These are phyloP conservation scores for Vimba vimba DNA, from an alignment of 2,113 vertebrate genomes.

Conservation along the genomic window DNA sequence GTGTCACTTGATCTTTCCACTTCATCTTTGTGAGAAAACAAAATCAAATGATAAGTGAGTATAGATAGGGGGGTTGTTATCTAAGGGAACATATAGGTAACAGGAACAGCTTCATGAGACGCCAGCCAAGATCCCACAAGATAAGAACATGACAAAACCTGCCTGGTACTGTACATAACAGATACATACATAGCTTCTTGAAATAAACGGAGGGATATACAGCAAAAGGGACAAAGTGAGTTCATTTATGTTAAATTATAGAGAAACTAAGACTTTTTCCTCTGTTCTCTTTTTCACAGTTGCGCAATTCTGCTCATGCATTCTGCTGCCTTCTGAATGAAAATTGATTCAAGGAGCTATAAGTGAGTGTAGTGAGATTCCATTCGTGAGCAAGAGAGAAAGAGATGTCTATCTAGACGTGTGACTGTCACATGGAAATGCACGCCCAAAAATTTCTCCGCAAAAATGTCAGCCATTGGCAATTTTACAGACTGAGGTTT, in stretches of 20 bases:
- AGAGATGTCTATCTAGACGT: constrained; percentile 43
- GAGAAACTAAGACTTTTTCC: not conserved
- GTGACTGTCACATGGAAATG: constrained; percentile 41
- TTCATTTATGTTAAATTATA: not conserved
- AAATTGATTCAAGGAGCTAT: not conserved
- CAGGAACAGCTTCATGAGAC: constrained; percentile 48
- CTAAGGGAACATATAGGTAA: constrained; percentile 42
- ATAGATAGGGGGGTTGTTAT: constrained; percentile 3
- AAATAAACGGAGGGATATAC: not conserved
- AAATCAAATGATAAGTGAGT: constrained; percentile 63
- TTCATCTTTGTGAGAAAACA: constrained; percentile 70
- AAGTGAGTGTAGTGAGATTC: constrained; percentile 19
- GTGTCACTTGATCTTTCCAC: constrained; percentile 64
- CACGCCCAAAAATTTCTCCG: not conserved
- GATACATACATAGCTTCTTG: not conserved
- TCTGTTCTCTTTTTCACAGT: not conserved
- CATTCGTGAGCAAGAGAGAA: not conserved
- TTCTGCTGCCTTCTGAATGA: not conserved
- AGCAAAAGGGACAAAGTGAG: not conserved
- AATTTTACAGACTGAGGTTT: not conserved
- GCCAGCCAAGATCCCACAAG: constrained; percentile 60
- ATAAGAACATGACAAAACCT: constrained; percentile 67
- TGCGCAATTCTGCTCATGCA: not conserved
- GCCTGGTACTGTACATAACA: constrained; percentile 60
- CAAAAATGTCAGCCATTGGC: constrained; percentile 17